Evolutionary conservation across 2,113 vertebrate genomes (phyloP).

Genomic region (Pygoscelis adeliae): DNA sequence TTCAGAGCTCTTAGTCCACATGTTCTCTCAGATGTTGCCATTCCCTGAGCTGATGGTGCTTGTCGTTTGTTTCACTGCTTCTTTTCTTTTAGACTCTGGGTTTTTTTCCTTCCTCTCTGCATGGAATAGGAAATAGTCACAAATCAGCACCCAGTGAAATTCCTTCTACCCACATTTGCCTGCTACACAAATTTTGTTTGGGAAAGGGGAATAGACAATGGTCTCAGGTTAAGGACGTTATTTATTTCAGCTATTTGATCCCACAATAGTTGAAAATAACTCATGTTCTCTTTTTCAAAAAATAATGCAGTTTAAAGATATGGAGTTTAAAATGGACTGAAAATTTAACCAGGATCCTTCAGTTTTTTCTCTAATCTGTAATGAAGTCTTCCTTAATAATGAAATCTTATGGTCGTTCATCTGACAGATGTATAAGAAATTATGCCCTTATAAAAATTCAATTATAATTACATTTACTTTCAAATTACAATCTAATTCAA

Average conservation of each 20-base stretch:
- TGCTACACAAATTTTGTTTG: background rate
- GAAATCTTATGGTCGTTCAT: background rate
- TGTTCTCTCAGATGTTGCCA: background rate
- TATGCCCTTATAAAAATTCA: background rate
- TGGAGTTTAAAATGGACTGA: background rate
- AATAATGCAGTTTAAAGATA: background rate
- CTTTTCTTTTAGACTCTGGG: background rate
- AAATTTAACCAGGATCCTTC: background rate
- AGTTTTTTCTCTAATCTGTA: background rate
- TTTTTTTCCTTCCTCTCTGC: background rate
- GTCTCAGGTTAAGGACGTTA: background rate
- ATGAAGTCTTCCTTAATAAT: background rate
- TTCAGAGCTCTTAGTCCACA: background rate
- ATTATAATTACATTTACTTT: conserved; percentile 46
- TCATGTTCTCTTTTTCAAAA: background rate
- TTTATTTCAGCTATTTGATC: background rate
- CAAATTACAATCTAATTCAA: conserved; percentile 39
- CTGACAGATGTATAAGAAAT: conserved; percentile 4
- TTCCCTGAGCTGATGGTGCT: background rate
- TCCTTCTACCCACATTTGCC: background rate
- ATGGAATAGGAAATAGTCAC: background rate
- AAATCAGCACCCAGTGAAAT: background rate
- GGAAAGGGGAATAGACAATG: background rate
- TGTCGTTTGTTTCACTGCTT: background rate
- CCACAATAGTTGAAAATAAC: background rate